Evolutionary conservation across 1,140 invertebrate genomes (phyloP), one percentile per base, ranked within the genome.

Genomic region (Aphis gossypii): DNA sequence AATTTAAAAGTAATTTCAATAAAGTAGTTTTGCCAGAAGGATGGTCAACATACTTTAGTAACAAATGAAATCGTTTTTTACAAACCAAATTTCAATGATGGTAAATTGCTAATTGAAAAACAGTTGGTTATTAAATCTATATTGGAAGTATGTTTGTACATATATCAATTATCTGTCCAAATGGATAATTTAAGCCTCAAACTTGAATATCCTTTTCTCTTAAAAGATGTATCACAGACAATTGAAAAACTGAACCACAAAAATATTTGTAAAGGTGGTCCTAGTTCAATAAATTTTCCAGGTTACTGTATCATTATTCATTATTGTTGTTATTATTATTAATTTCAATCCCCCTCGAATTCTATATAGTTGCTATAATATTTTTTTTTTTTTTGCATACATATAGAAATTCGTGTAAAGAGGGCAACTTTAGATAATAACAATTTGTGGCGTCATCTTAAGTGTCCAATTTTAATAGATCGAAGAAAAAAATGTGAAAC

Each of bases 51-150:
- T n/a, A 82, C 18, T 38, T 9, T 35, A 35, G n/a, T 82, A n/a
- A 82, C 38, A n/a, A n/a, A 82, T 82, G 76, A 82, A 82, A 82
- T 82, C n/a, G 76, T n/a, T 18, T 82, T 82, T 82, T 82, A 82
- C n/a, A 82, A 82, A 82, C n/a, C 76, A 82, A 82, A 82, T 35
- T 82, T 82, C 30, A 35, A 20, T 35, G 76, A 82, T 35, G 18
- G n/a, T 82, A 82, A 82, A 82, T 35, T 82, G 76, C n/a, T 35
- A 35, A 82, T 82, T 82, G 76, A 82, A 82, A 82, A n/a, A 82
- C 76, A 82, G 35, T 35, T 82, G 38, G 18, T 82, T 82, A 38
- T 82, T 82, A 82, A 82, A 82, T 35, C 11, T 82, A 35, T n/a
- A 35, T 35, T 35, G 30, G 76, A 82, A 82, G 35, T 82, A 82